Evolutionary conservation across 2,113 vertebrate genomes (phyloP), one percentile per base, ranked within the genome.

Genomic region (Amblyopsis rosae): DNA sequence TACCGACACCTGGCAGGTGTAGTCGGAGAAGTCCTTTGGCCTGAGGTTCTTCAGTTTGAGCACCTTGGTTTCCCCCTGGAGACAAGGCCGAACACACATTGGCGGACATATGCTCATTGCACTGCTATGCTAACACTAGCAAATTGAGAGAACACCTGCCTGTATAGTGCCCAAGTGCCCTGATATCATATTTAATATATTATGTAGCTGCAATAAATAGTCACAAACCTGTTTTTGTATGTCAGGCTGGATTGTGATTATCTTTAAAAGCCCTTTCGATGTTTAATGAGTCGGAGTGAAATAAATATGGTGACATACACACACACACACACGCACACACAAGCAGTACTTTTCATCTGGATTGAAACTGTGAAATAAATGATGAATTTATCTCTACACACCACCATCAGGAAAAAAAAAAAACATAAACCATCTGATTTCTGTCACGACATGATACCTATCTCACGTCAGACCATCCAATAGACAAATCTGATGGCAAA

Each of bases 21-120:
- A 99, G 87, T 97, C 95, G 70, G 95, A 95, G 12, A 96, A 98
- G 88, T 99, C 97, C 78, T 96, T 95, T 4, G 95, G 95, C 50
- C 98, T 80, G 33, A 99, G 89, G 76, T 99, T 99, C 90, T 99
- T 99, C 85, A 99, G 88, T 82, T 99, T 99, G 88, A 99, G 86
- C 78, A 99, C 97, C 90, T 99, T 99, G 35, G 98, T 99, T 92
- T 99, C 98, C 53, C 97, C 98, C 98, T 99, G 74, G 19, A 54
- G 41, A 60, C 26, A 65, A 71, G 41, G 11, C 59, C 65, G 0
- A 51, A 3, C 15, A 48, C 26, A 72, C 9, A 45, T 0, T 32
- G 1, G 51, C 12, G 8, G 66, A 67, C 17, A 46, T 6, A 45
- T 12, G 5, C 6, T 16, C 6, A 1, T 53, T 41, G 7, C 35